phyloP scores from a whole-genome alignment of 2,113 vertebrate genomes.

The Mandrillus leucophaeus region DNA sequence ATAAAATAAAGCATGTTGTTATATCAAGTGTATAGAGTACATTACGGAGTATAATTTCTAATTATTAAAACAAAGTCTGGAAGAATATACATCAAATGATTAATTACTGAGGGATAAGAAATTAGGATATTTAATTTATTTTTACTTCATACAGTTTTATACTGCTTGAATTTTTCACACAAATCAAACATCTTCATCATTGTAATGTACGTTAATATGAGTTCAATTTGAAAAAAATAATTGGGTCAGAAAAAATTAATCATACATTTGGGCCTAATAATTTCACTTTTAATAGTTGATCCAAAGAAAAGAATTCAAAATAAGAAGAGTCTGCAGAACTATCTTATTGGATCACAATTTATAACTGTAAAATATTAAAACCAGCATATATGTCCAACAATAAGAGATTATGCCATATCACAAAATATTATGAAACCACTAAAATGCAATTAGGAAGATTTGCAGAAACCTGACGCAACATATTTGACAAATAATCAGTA shows the following conservation, averaged over 20 bases:
- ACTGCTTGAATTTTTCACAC: neutral
- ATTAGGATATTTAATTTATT: neutral
- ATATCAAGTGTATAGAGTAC: neutral
- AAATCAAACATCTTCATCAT: neutral
- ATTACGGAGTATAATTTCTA: neutral
- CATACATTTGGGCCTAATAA: neutral
- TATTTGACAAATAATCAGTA: neutral
- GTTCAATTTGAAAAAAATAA: neutral
- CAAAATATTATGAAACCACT: neutral
- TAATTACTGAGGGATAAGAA: neutral
- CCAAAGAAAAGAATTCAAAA: constrained; percentile 18
- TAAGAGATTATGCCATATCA: neutral
- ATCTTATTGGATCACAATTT: neutral
- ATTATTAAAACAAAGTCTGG: neutral
- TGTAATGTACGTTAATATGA: neutral
- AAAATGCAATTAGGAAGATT: neutral
- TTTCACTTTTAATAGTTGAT: neutral
- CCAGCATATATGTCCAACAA: neutral
- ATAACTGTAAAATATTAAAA: constrained; percentile 3
- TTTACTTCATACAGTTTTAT: neutral
- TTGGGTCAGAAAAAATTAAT: neutral
- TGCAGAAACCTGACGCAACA: neutral
- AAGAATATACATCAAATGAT: neutral
- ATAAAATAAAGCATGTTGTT: neutral
- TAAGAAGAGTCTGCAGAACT: neutral